A percentile compares a stretch with the other conserved stretches of the same genome.
phyloP scores from a whole-genome alignment of 2,888 invertebrate species.

The Idaea biselata region DNA sequence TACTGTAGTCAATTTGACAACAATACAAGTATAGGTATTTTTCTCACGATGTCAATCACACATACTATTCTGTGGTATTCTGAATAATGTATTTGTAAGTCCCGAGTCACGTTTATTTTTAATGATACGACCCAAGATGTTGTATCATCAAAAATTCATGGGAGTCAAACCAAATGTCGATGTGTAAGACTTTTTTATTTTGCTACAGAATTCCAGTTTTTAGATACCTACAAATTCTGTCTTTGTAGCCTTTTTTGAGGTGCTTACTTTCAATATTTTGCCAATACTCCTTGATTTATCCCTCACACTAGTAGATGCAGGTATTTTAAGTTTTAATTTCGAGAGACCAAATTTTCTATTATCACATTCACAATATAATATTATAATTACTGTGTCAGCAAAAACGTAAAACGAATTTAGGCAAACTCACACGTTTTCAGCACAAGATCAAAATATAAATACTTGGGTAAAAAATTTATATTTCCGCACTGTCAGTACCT shows the following conservation, averaged over 20 bases:
- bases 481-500: conserved; percentile 4
- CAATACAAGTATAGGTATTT: conserved; percentile 8
- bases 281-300: too few species aligned
- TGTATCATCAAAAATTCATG: conserved; percentile 36
- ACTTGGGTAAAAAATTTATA: not conserved
- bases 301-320: too few species aligned
- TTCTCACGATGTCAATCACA: conserved; percentile 38
- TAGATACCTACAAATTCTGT: not conserved
- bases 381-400: too few species aligned
- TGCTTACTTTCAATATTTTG: too few species aligned
- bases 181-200: conserved; percentile 24
- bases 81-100: conserved; percentile 37
- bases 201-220: not conserved
- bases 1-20: not conserved
- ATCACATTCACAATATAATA: too few species aligned
- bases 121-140: conserved; percentile 30
- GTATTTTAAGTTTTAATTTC: too few species aligned
- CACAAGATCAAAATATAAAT: not conserved
- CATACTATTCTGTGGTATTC: conserved; percentile 35
- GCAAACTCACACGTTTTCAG: not conserved
- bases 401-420: not conserved
- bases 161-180: conserved; percentile 21
- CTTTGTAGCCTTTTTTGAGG: too few species aligned
- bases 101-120: conserved; percentile 40
- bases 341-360: too few species aligned